phyloP scores from a whole-genome alignment of 2,888 invertebrate genomes.

The Cecidostiba fungosa region DNA sequence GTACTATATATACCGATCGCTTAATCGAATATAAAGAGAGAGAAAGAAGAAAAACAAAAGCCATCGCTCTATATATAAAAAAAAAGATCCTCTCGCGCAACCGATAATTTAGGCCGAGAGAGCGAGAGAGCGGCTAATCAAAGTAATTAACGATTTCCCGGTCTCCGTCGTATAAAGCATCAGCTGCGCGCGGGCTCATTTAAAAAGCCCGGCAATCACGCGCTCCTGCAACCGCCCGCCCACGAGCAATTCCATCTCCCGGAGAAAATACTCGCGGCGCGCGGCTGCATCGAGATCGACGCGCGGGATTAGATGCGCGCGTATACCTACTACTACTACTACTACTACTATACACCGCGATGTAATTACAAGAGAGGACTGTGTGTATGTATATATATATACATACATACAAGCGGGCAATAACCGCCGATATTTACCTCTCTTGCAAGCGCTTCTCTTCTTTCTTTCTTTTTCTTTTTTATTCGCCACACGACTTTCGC shows the following conservation, averaged over 20 bases:
- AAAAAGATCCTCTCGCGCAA: constrained; percentile 7
- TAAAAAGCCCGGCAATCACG: constrained; percentile 45
- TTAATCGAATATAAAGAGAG: constrained; percentile 30
- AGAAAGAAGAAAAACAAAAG: background rate
- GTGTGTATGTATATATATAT: background rate
- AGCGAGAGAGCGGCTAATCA: constrained; percentile 35
- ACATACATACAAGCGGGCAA: background rate
- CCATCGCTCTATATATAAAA: background rate
- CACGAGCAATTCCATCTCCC: constrained; percentile 41
- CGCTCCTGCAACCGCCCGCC: constrained; percentile 25
- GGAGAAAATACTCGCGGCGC: background rate
- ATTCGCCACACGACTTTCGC: background rate
- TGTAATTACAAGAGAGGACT: constrained; percentile 13
- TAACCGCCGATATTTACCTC: background rate
- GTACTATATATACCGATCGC: background rate
- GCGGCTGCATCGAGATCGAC: constrained; percentile 20
- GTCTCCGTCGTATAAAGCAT: background rate
- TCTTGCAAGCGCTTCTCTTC: background rate
- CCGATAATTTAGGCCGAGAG: constrained; percentile 41
- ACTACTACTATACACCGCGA: no score
- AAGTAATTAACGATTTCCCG: constrained; percentile 57
- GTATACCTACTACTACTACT: no score
- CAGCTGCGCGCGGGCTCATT: background rate
- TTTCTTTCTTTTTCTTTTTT: background rate
- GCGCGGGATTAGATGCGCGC: constrained; percentile 4